A percentile compares a stretch with the other conserved stretches of the same genome.
phyloP scores from a whole-genome alignment of 2,888 invertebrate genomes.

The Aproaerema taeniolella region DNA sequence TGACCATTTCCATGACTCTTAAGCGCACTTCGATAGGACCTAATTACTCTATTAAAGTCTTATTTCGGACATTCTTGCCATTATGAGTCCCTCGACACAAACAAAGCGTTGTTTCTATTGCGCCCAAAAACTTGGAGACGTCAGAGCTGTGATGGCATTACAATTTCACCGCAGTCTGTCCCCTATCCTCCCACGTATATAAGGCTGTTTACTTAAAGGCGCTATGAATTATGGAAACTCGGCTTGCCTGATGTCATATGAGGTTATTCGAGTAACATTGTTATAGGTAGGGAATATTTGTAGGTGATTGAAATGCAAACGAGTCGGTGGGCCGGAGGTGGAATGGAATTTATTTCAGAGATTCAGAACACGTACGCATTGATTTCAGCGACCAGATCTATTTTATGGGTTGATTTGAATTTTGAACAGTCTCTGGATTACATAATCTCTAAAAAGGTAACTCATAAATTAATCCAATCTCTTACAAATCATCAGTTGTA shows the following conservation, averaged over 20 bases:
- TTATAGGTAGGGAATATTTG: constrained; percentile 11
- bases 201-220: constrained; percentile 32
- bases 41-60: no score
- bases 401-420: constrained; percentile 41
- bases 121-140: constrained; percentile 14
- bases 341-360: no score
- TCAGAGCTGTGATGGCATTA: constrained; percentile 22
- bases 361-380: constrained; percentile 52
- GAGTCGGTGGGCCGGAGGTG: constrained; percentile 32
- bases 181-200: constrained; percentile 28
- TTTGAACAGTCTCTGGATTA: no score
- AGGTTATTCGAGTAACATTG: constrained; percentile 10
- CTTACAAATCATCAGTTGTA: no score
- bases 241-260: constrained; percentile 18
- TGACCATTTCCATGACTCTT: constrained; percentile 43
- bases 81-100: constrained; percentile 13
- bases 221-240: constrained; percentile 33
- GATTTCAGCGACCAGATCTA: constrained; percentile 51
- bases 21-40: constrained; percentile 33
- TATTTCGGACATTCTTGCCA: constrained; percentile 25
- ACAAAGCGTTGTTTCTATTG: constrained; percentile 3
- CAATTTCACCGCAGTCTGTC: constrained; percentile 22
- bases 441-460: no score
- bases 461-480: no score
- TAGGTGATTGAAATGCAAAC: constrained; percentile 39